phyloP scores from a whole-genome alignment of 2,797 vertebrate species.

The Lepilemur ruficaudatus region DNA sequence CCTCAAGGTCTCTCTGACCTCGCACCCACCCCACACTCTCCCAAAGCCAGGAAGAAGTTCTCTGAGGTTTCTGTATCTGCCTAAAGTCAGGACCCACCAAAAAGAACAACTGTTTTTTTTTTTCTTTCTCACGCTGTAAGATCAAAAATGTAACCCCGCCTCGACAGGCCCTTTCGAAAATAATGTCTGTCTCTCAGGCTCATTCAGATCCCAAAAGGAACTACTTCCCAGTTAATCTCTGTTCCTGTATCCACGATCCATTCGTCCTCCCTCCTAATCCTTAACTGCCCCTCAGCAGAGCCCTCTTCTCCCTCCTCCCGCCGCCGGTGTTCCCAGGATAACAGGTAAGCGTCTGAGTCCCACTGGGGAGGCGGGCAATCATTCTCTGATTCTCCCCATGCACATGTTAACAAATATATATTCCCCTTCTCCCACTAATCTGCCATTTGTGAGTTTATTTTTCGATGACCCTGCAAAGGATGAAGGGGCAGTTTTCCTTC shows the following conservation, averaged over 20 bases:
- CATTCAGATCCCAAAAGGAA: neutral
- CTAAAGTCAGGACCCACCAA: neutral
- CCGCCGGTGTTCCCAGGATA: neutral
- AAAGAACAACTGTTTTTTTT: neutral
- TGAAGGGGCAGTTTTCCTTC: neutral
- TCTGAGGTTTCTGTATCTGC: neutral
- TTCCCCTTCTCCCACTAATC: neutral
- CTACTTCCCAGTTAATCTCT: neutral
- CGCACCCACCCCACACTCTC: fast-evolving
- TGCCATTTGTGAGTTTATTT: neutral
- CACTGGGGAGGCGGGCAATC: neutral
- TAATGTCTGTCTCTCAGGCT: neutral
- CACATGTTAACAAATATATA: neutral
- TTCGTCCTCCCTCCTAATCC: neutral
- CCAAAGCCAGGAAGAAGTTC: neutral
- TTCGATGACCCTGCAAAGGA: neutral
- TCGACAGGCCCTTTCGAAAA: neutral
- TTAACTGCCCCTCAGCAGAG: neutral
- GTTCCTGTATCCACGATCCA: neutral
- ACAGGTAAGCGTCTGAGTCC: neutral
- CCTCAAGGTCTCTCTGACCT: neutral
- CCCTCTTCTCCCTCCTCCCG: neutral
- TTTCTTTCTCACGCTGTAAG: neutral
- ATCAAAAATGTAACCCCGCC: neutral
- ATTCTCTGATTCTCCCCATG: neutral